Base-by-base conservation (phyloP, 2,888 invertebrate species). In the Apamea sordens region DNA sequence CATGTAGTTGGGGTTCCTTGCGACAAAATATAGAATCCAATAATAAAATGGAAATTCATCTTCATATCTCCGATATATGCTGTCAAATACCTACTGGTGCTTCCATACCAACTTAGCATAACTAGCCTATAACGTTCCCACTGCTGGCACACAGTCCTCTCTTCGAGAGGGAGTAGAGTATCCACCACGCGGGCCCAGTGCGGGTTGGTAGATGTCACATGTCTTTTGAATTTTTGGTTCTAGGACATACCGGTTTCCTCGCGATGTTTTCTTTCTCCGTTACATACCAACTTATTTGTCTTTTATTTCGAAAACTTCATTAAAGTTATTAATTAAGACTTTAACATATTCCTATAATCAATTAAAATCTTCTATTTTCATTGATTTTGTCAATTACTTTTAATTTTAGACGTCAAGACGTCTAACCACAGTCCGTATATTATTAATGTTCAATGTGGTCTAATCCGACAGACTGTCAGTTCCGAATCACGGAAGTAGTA, bases 391-490 rank as follows among this genome's bases (percentile, higher is more conserved):
- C 80, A 83, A 84, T 86, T 85, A 83, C 67, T 88, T 80, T 83
- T 85, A 86, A 88, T 88, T 87, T 80, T 47, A 65, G 36, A 83
- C 74, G 84, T 83, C 88, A 75, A 70, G 24, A 85, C 11, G 59
- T 77, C 32, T 78, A 80, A 80, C 80, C 85, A 50, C 84, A 79
- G 59, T 76, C 73, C 28, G 76, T 88, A 74, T 67, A 81, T 88
- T 76, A 86, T 89, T 74, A 81, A 76, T 86, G 76, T 86, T 79
- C 71, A 88, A 41, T 69, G 63, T 71, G 69, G 47, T 76, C 89
- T 91, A 92, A 91, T 91, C 88, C 63, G 92, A 92, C 92, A 90
- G 83, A 79, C 82, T 91, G 93, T 92, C 92, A 91, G 89, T 79
- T 88, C 86, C 65, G 77, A 86, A 75, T 88, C 89, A 88, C 92